Evolutionary conservation across 2,797 vertebrate species (phyloP).

Genomic region (Cyclopterus lumpus): DNA sequence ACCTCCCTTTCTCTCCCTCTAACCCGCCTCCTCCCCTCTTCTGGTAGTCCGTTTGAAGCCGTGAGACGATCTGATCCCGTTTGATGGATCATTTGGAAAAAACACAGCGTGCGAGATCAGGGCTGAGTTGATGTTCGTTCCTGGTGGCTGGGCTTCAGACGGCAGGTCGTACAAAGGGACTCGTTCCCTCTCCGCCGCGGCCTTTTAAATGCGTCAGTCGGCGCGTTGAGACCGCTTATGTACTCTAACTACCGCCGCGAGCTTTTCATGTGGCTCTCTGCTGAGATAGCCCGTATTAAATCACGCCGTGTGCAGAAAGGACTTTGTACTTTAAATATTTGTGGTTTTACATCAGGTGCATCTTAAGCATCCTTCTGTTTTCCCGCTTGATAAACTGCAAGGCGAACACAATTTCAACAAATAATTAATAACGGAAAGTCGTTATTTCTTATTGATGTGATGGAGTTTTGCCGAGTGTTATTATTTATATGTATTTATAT

Average conservation of each 20-base stretch:
- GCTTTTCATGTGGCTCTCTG: constrained; percentile 58
- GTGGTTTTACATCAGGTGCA: constrained; percentile 46
- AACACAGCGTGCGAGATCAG: constrained; percentile 54
- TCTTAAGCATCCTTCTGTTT: not conserved
- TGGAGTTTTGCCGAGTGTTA: not conserved
- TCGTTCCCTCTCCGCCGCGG: constrained; percentile 36
- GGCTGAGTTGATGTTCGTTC: constrained; percentile 48
- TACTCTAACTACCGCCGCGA: constrained; percentile 41
- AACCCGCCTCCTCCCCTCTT: constrained; percentile 52
- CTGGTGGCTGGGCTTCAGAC: constrained; percentile 50
- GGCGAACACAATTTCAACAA: constrained; percentile 7
- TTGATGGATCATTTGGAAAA: constrained; percentile 76
- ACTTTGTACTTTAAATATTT: constrained; percentile 42
- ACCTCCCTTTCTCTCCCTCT: constrained; percentile 58
- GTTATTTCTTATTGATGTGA: not conserved
- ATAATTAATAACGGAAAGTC: not conserved
- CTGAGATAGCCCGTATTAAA: constrained; percentile 42
- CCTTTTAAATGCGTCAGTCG: constrained; percentile 49
- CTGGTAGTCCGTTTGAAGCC: constrained; percentile 64
- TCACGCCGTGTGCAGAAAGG: constrained; percentile 16
- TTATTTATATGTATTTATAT: not conserved
- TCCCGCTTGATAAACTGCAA: not conserved
- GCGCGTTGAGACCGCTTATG: constrained; percentile 47
- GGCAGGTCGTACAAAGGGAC: constrained; percentile 52
- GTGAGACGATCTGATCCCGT: constrained; percentile 66